Evolutionary conservation across 1,140 invertebrate species (phyloP).

Genomic region (Asbolus verrucosus): DNA sequence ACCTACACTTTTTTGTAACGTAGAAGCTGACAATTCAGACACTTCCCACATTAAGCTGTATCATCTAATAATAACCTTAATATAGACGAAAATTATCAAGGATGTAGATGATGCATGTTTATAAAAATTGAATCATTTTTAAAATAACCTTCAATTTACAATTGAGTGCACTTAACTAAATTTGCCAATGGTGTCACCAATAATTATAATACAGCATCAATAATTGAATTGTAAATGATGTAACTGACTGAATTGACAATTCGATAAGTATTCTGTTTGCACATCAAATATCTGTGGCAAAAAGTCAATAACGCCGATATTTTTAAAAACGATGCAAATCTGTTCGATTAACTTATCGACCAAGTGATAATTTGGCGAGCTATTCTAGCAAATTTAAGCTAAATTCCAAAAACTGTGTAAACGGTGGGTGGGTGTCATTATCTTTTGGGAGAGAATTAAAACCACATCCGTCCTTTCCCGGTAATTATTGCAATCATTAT

Average conservation of each 20-base stretch:
- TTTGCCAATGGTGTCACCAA: slow-evolving; percentile 25
- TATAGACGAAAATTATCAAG: slow-evolving; percentile 9
- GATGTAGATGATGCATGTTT: no score
- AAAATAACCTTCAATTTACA: slow-evolving; percentile 1
- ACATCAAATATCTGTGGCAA: neutral
- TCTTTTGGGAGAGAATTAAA: slow-evolving; percentile 8
- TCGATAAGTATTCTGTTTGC: slow-evolving; percentile 12
- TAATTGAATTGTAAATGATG: slow-evolving; percentile 37
- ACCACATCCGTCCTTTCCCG: slow-evolving; percentile 10
- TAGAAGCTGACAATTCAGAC: no score
- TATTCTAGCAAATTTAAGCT: neutral
- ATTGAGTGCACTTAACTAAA: slow-evolving; percentile 21
- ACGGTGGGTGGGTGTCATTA: neutral
- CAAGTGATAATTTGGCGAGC: slow-evolving; percentile 4
- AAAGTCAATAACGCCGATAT: slow-evolving; percentile 3
- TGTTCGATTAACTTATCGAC: neutral
- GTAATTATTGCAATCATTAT: no score
- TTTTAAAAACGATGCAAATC: neutral
- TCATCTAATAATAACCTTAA: neutral
- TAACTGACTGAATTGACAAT: slow-evolving; percentile 20
- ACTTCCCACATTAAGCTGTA: no score
- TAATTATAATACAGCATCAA: slow-evolving; percentile 20
- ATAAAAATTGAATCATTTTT: neutral
- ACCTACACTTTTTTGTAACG: slow-evolving; percentile 9
- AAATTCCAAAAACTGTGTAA: neutral